Base-by-base conservation (phyloP, 2,888 invertebrate genomes). In the Zygogramma bicolorata region DNA sequence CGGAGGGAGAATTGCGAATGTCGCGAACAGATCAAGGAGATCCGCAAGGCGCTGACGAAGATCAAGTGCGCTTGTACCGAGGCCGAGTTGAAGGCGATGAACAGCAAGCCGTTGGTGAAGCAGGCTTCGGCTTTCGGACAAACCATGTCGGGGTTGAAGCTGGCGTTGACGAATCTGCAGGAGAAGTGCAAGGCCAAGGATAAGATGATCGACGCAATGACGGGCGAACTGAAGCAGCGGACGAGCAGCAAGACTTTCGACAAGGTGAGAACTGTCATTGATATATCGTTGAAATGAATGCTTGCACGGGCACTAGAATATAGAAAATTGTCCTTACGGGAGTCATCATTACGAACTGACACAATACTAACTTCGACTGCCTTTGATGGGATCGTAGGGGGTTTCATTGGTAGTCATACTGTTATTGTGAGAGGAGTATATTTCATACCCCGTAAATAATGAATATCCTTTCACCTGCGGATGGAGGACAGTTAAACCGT, bases 141-240 rank as follows among this genome's bases (percentile, higher is more conserved):
- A 46, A 82, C 83, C 4, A 80, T 83, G 79, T 83, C 83, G 0
- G 83, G 82, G 8, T 70, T 86, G 42, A 83, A 85, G 69, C 70
- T 85, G 72, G 83, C 85, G 8, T 71, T 86, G 42, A 73, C 76
- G 4, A 81, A 80, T 38, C 74, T 86, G 20, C 83, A 85, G 71
- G 78, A 82, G 27, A 86, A 86, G 70, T 85, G 86, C 68, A 81
- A 79, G 62, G 81, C 82, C 3, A 86, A 86, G 70, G 86, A 86
- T 76, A 78, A 76, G 29, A 81, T 86, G 81, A 86, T 86, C 62
- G 80, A 82, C 7, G 82, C 81, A 0, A 83, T 86, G 82, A 83
- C 84, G 13, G 78, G 82, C 2, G 84, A 86, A 68, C 74, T 86
- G 31, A 79, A 80, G 58, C 57, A 77, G 58, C 78, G 84, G 4